These are phyloP conservation scores for Crossocerus cetratus DNA, from an alignment of 2,888 invertebrate genomes.

Conservation along the genomic window DNA sequence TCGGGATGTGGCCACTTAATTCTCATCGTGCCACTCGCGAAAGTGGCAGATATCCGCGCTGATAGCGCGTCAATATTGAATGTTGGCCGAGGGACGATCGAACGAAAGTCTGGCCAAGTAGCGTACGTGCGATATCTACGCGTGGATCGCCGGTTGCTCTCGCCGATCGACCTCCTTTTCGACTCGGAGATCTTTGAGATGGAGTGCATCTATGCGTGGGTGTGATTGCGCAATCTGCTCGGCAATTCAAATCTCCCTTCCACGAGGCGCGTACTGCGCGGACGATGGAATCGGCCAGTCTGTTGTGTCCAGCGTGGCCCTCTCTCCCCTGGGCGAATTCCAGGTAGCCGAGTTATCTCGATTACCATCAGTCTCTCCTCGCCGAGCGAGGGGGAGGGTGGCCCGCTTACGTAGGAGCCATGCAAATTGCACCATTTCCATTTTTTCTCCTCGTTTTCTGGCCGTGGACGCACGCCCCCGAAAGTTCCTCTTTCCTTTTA, in stretches of 20 bases:
- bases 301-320: background rate
- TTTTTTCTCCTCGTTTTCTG: slow-evolving; percentile 44
- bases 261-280: slow-evolving; percentile 42
- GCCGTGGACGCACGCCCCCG: background rate
- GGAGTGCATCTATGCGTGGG: slow-evolving; percentile 55
- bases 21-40: too few relatives aligned
- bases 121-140: too few relatives aligned
- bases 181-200: background rate
- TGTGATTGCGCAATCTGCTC: slow-evolving; percentile 56
- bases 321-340: slow-evolving; percentile 41
- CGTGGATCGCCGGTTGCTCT: background rate
- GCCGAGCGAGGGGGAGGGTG: slow-evolving; percentile 35
- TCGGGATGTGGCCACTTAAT: too few relatives aligned
- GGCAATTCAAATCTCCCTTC: slow-evolving; percentile 61
- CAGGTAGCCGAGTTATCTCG: slow-evolving; percentile 55
- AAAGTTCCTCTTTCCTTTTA: slow-evolving; percentile 15
- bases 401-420: slow-evolving; percentile 26
- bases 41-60: too few relatives aligned
- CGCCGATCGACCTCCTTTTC: slow-evolving; percentile 20
- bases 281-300: slow-evolving; percentile 20
- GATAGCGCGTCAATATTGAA: too few relatives aligned
- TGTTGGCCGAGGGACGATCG: too few relatives aligned
- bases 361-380: slow-evolving; percentile 46
- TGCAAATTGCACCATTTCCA: slow-evolving; percentile 63
- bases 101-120: too few relatives aligned